Percentiles rank a stretch among this genome's conserved stretches.
Evolutionary conservation across 2,888 invertebrate species (phyloP).

Genomic region (Sipha maydis): DNA sequence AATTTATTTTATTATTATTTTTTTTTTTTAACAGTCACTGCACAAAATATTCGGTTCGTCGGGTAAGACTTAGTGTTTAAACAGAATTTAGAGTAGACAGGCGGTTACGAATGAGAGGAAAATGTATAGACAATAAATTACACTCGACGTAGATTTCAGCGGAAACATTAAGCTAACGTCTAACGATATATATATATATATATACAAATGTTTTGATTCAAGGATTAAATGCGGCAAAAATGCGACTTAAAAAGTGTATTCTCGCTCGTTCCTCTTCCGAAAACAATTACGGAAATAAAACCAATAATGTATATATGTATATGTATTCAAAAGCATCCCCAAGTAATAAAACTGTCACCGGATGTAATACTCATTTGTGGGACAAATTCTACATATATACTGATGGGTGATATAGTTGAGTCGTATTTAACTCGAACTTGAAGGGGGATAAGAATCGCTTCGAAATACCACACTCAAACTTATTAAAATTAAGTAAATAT

Average conservation of each 20-base stretch:
- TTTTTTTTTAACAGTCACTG: background rate
- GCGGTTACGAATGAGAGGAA: background rate
- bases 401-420: background rate
- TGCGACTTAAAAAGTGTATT: conserved; percentile 24
- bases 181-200: background rate
- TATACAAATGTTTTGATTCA: background rate
- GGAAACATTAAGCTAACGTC: conserved; percentile 35
- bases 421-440: too few species aligned
- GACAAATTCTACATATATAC: background rate
- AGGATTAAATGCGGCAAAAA: conserved; percentile 22
- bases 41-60: background rate
- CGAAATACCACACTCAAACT: too few species aligned
- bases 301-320: conserved; percentile 11
- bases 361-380: conserved; percentile 3
- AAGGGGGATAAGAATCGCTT: too few species aligned
- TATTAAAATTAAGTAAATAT: too few species aligned
- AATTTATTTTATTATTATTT: background rate
- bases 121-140: conserved; percentile 39
- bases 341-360: conserved; percentile 37
- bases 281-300: conserved; percentile 51
- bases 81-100: conserved; percentile 24
- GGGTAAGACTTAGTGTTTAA: background rate
- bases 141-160: conserved; percentile 11
- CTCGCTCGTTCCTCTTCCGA: conserved; percentile 33
- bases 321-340: background rate